A percentile compares a stretch with the other conserved stretches of the same genome.
Evolutionary conservation across 2,113 vertebrate genomes (phyloP).

Genomic region (Isurus oxyrinchus): DNA sequence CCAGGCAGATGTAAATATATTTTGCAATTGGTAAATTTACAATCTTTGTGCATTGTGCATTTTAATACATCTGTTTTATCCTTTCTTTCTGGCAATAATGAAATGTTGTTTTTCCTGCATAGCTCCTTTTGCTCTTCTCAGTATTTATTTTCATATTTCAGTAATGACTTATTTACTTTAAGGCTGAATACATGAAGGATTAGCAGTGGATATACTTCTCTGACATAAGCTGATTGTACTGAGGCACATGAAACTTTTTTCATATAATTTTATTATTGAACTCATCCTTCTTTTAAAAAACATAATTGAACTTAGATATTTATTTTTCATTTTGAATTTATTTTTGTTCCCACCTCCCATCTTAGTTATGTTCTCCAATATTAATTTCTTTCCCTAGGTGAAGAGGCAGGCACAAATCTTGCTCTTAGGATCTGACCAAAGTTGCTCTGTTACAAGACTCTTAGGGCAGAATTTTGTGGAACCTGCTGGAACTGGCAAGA

Average conservation of each 20-base stretch:
- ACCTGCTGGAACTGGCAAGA: background rate
- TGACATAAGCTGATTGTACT: background rate
- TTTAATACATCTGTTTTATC: conserved; percentile 19
- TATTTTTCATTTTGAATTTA: background rate
- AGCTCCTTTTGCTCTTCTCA: background rate
- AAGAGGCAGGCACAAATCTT: background rate
- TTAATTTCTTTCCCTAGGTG: background rate
- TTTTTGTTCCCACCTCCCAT: background rate
- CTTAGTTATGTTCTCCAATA: background rate
- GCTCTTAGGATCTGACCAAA: background rate
- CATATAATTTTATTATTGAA: background rate
- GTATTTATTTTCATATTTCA: background rate
- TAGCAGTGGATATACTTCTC: background rate
- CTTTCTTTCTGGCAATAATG: conserved; percentile 19
- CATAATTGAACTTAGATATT: background rate
- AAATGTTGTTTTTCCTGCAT: background rate
- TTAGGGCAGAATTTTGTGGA: background rate
- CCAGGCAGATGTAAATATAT: conserved; percentile 18
- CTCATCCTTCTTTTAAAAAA: background rate
- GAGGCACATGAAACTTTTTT: background rate
- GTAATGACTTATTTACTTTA: background rate
- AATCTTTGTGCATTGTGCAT: conserved; percentile 14
- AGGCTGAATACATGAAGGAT: background rate
- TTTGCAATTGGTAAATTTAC: background rate
- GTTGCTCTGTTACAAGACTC: background rate